Evolutionary conservation across 1,140 invertebrate genomes (phyloP).

Genomic region (Apis laboriosa): DNA sequence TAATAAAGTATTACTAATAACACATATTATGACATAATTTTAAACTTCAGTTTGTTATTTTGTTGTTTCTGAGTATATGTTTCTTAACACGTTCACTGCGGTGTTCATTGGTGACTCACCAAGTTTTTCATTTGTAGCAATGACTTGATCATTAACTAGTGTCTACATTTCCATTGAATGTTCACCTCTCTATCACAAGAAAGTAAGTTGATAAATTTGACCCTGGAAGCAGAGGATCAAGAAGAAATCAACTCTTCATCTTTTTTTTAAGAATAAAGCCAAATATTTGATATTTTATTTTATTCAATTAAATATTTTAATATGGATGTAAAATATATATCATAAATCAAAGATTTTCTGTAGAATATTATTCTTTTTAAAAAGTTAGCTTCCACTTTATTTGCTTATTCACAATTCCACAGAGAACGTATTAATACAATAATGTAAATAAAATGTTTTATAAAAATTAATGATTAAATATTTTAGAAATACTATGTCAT

Average conservation of each 20-base stretch:
- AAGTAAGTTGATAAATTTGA: slow-evolving; percentile 54
- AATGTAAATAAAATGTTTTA: slow-evolving; percentile 19
- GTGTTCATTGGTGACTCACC: slow-evolving; percentile 51
- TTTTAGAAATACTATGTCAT: neutral
- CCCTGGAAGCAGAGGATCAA: slow-evolving; percentile 52
- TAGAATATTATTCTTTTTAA: neutral
- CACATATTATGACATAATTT: neutral
- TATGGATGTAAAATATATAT: neutral
- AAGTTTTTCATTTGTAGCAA: slow-evolving; percentile 48
- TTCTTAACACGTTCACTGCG: slow-evolving; percentile 56
- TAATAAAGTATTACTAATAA: neutral
- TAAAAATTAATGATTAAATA: neutral
- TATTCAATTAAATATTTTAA: slow-evolving; percentile 1
- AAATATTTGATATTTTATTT: slow-evolving; percentile 29
- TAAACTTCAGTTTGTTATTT: slow-evolving; percentile 13
- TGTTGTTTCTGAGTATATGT: slow-evolving; percentile 33
- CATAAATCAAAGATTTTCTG: neutral
- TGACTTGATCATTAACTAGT: slow-evolving; percentile 45
- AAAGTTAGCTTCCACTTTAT: slow-evolving; percentile 11
- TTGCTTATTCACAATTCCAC: slow-evolving; percentile 29
- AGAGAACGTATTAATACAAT: slow-evolving; percentile 53
- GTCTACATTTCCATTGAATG: slow-evolving; percentile 49
- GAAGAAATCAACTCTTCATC: slow-evolving; percentile 40
- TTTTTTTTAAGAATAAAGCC: slow-evolving; percentile 2
- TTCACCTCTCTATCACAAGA: slow-evolving; percentile 51